Conservation (phyloP, 2,888 invertebrate species). For the Epinotia bilunana region DNA sequence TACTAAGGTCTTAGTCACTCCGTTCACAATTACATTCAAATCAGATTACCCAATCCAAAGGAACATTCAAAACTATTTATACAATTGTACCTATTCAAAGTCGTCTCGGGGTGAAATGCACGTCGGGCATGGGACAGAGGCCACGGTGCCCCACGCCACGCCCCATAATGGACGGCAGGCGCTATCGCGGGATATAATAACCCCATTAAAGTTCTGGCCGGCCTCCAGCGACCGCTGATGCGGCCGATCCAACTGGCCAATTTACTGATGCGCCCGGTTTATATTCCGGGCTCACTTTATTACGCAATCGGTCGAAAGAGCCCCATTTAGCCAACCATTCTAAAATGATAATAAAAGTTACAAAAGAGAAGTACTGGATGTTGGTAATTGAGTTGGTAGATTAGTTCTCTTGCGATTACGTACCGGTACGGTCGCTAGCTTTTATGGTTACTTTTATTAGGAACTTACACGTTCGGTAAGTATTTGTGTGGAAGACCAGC, state of each 20-base stretch:
- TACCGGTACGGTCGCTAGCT: background rate
- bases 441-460: slow-evolving; percentile 18
- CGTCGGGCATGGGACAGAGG: background rate
- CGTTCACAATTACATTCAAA: background rate
- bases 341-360: slow-evolving; percentile 14
- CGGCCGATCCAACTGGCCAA: slow-evolving; percentile 27
- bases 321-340: slow-evolving; percentile 8
- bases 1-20: background rate
- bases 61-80: slow-evolving; percentile 18
- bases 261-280: slow-evolving; percentile 34
- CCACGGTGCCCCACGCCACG: slow-evolving; percentile 2
- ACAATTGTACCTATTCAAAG: slow-evolving; percentile 5
- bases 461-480: background rate
- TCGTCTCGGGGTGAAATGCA: slow-evolving; percentile 6
- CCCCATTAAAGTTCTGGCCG: slow-evolving; percentile 57
- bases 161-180: slow-evolving; percentile 17
- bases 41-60: background rate
- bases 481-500: no score
- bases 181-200: slow-evolving; percentile 54
- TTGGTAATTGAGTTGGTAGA: slow-evolving; percentile 17
- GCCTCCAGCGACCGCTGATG: slow-evolving; percentile 52
- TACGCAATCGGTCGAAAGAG: slow-evolving; percentile 24
- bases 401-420: slow-evolving; percentile 6
- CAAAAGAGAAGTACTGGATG: background rate
- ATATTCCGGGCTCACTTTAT: slow-evolving; percentile 20